A percentile compares a stretch with the other conserved stretches of the same genome.
Evolutionary conservation across 30 jellyfish, hydroid and myxozoan species (phyloP).

Genomic region (Cassiopea andromeda): DNA sequence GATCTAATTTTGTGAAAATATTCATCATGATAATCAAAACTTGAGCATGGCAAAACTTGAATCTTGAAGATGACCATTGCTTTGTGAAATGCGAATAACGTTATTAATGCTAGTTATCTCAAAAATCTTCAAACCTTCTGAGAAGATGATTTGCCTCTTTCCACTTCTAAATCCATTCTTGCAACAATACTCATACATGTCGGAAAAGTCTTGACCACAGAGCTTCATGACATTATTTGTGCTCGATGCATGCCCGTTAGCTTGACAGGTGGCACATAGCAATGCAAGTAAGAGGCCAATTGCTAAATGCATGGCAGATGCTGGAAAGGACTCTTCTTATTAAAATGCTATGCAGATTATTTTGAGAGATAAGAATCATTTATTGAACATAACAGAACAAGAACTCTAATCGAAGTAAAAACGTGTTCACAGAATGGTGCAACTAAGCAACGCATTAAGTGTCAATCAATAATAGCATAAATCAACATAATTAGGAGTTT

Average conservation of each 20-base stretch:
- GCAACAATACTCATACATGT: conserved; percentile 24
- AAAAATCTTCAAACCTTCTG: background rate
- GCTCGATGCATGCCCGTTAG: background rate
- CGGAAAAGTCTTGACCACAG: conserved; percentile 30
- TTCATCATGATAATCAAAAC: too few species aligned
- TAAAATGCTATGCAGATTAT: too few species aligned
- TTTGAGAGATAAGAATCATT: too few species aligned
- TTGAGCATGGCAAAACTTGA: too few species aligned
- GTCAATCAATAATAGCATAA: too few species aligned
- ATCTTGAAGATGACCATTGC: background rate
- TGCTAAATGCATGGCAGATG: background rate
- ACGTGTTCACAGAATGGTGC: too few species aligned
- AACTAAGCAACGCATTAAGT: too few species aligned
- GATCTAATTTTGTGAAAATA: too few species aligned
- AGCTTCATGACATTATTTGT: background rate
- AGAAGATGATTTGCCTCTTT: background rate
- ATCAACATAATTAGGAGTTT: too few species aligned
- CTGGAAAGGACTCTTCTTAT: background rate
- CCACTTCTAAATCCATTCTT: conserved; percentile 29
- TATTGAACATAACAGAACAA: too few species aligned
- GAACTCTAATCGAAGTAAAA: too few species aligned
- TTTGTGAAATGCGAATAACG: background rate
- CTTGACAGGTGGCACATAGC: background rate
- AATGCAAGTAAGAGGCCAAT: background rate
- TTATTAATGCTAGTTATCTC: too few species aligned